Evolutionary conservation across 2,888 invertebrate species (phyloP), one percentile per base, ranked within the genome.

Genomic region (Eulithis testata): DNA sequence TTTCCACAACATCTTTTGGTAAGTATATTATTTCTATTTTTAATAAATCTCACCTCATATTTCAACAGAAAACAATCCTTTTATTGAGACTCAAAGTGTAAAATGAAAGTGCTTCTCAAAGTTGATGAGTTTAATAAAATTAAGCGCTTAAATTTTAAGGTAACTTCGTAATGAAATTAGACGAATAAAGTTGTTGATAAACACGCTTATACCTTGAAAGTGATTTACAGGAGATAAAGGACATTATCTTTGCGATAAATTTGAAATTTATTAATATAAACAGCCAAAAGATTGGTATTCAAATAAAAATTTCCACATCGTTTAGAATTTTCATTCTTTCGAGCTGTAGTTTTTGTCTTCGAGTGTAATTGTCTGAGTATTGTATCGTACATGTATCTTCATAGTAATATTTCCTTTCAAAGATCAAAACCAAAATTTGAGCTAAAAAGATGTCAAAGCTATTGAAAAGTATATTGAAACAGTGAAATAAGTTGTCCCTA

Each of bases 401-500:
- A 40, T 11, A 40, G 40, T 40, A 40, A 8, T 11, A 40, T 40
- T 40, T 40, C 8, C 9, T 40, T 8, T 40, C 9, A 40, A 8
- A 8, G 9, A 49, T 11, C 47, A 53, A 54, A 49, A 49, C 40
- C n/a, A 47, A 47, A 60, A 2, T 40, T 49, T 6, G 11, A 58
- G 51, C 45, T 52, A 27, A 60, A 53, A 56, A 47, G 45, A 45
- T 50, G 55, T 40, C 40, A 44, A 57, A 60, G 59, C 58, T 59
- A 50, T 45, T 53, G 37, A 60, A 58, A 52, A 58, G 53, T 45
- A 40, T 60, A 64, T 64, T 58, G 63, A 66, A 65, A 73, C 64
- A 74, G 69, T 58, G 73, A 74, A 74, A 75, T 71, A 75, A 74
- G 73, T 74, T 72, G 72, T 69, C 74, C 65, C 69, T 67, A 74